phyloP scores from a whole-genome alignment of 37 sponge, comb jelly and placozoan species.

The Hexactinellida sp. region DNA sequence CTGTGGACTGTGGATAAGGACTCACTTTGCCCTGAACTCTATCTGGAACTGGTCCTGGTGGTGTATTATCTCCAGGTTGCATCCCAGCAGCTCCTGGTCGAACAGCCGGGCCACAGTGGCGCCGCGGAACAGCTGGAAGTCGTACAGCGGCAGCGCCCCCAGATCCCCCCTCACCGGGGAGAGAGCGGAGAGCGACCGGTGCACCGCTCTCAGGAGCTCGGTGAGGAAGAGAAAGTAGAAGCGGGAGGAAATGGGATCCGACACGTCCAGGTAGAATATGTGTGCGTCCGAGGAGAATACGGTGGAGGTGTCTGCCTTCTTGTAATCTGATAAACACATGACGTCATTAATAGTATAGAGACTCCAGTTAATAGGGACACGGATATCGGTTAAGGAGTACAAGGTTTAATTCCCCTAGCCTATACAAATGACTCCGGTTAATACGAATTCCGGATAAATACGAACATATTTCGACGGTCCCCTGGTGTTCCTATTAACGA shows the following conservation, averaged over 20 bases:
- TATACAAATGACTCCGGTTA: too few relatives aligned
- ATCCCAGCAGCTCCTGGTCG: background rate
- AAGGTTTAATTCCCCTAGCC: too few relatives aligned
- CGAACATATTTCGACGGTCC: too few relatives aligned
- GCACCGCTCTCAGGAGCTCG: background rate
- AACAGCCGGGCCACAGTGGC: background rate
- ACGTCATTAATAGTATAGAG: background rate
- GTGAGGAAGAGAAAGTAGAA: background rate
- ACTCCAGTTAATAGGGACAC: too few relatives aligned
- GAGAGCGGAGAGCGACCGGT: background rate
- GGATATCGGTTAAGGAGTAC: too few relatives aligned
- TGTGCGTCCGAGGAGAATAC: constrained; percentile 14
- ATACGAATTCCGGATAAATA: too few relatives aligned
- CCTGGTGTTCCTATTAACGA: too few relatives aligned
- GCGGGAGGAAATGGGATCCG: background rate
- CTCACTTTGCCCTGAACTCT: background rate
- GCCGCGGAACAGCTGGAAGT: background rate
- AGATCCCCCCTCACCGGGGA: background rate
- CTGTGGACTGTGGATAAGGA: too few relatives aligned
- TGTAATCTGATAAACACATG: background rate
- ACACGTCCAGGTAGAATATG: background rate
- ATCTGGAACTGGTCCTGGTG: constrained; percentile 1
- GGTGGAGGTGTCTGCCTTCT: background rate
- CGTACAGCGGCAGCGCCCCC: background rate
- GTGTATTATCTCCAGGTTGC: background rate